Evolutionary conservation across 2,888 invertebrate genomes (phyloP).

Genomic region (Tetragonisca angustula): DNA sequence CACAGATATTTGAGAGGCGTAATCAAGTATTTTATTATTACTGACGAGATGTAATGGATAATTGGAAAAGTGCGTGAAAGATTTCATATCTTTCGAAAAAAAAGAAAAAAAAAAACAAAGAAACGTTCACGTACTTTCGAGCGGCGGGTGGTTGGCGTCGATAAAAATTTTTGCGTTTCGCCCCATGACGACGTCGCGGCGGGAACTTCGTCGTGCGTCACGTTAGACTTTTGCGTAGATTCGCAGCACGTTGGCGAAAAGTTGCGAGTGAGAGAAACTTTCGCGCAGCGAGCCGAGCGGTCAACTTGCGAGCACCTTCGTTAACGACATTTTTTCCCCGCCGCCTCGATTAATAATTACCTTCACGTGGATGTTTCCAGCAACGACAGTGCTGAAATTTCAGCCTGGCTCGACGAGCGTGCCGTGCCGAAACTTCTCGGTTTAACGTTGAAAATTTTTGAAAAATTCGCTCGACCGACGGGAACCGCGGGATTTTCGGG

Average conservation of each 20-base stretch:
- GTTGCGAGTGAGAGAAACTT: neutral
- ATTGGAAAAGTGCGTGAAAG: too few relatives aligned
- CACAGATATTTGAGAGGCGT: too few relatives aligned
- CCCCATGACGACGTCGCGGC: neutral
- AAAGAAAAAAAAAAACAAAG: too few relatives aligned
- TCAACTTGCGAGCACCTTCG: constrained; percentile 9
- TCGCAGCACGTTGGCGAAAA: constrained; percentile 5
- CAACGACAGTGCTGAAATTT: constrained; percentile 11
- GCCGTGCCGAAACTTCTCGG: neutral
- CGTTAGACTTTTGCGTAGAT: neutral
- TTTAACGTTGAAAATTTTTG: constrained; percentile 14
- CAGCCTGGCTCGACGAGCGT: neutral
- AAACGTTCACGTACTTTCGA: too few relatives aligned
- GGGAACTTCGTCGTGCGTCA: neutral
- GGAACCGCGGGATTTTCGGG: constrained; percentile 5
- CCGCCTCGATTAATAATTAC: constrained; percentile 31
- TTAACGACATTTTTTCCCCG: constrained; percentile 14
- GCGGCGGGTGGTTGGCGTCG: neutral
- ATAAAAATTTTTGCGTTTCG: neutral
- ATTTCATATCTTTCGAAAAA: too few relatives aligned
- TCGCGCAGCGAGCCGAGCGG: neutral
- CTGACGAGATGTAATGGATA: too few relatives aligned
- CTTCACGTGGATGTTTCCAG: neutral
- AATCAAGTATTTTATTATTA: too few relatives aligned
- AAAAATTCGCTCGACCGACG: neutral